phyloP scores from a whole-genome alignment of 2,113 vertebrate genomes.

The Cariama cristata region DNA sequence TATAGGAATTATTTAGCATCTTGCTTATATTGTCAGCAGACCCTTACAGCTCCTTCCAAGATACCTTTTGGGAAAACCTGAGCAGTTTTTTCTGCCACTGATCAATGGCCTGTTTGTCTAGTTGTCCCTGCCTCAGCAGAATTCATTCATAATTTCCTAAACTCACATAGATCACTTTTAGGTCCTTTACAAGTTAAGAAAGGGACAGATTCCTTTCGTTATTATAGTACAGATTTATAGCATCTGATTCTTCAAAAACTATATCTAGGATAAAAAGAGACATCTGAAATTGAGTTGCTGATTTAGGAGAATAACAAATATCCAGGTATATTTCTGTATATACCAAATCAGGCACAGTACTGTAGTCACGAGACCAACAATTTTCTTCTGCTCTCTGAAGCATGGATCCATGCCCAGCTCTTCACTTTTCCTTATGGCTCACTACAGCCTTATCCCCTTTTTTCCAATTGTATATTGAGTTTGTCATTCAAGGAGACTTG shows the following conservation, averaged over 20 bases:
- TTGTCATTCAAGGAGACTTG: not conserved
- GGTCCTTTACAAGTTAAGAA: conserved; percentile 2
- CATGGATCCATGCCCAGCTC: not conserved
- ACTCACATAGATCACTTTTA: not conserved
- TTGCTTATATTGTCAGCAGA: not conserved
- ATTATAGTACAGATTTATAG: not conserved
- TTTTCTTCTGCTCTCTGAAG: not conserved
- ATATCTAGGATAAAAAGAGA: not conserved
- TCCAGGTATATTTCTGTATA: not conserved
- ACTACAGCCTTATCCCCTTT: not conserved
- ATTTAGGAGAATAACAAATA: not conserved
- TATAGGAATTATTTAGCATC: not conserved
- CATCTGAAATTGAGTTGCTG: not conserved
- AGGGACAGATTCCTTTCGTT: not conserved
- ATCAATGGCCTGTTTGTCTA: not conserved
- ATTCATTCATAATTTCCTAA: conserved; percentile 18
- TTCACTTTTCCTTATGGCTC: not conserved
- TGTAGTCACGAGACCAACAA: not conserved
- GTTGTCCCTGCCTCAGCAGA: not conserved
- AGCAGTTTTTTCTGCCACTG: not conserved
- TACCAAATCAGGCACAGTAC: not conserved
- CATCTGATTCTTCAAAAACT: not conserved
- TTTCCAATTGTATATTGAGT: not conserved
- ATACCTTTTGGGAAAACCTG: not conserved
- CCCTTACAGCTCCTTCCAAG: not conserved